Evolutionary conservation across 2,888 invertebrate species (phyloP).

Genomic region (Cephalotes varians): DNA sequence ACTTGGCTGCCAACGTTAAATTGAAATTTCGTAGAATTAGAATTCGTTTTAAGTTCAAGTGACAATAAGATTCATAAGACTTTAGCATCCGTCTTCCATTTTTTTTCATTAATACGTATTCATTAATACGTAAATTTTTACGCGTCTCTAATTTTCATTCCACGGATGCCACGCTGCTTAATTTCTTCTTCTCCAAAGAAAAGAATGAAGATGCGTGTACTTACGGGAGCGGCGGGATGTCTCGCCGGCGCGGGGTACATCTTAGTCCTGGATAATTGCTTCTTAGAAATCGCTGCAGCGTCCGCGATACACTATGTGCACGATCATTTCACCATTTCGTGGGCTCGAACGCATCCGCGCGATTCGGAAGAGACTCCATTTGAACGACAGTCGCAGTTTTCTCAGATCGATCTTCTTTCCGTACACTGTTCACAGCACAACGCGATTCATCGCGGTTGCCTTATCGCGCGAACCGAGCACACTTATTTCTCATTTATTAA

Average conservation of each 20-base stretch:
- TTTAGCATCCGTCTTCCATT: background rate
- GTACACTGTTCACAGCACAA: constrained; percentile 65
- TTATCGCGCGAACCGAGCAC: constrained; percentile 15
- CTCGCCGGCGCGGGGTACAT: constrained; percentile 93
- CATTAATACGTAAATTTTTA: too few relatives aligned
- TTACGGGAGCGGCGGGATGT: constrained; percentile 92
- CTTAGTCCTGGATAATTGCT: constrained; percentile 79
- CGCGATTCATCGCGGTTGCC: constrained; percentile 54
- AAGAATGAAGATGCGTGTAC: constrained; percentile 81
- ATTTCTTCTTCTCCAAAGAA: constrained; percentile 26
- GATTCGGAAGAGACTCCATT: constrained; percentile 67
- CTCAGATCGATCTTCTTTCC: constrained; percentile 41
- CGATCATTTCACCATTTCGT: constrained; percentile 78
- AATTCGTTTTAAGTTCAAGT: background rate
- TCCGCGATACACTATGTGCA: constrained; percentile 69
- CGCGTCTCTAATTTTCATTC: background rate
- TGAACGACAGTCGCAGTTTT: constrained; percentile 36
- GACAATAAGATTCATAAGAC: background rate
- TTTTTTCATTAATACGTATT: background rate
- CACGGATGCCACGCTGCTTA: background rate
- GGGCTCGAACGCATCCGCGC: constrained; percentile 64
- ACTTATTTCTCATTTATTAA: constrained; percentile 17
- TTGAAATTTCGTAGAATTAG: constrained; percentile 2
- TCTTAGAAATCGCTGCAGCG: constrained; percentile 69
- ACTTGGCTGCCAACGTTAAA: background rate